These are phyloP conservation scores for Ips typographus DNA, from an alignment of 1,140 invertebrate genomes.

Conservation along the genomic window DNA sequence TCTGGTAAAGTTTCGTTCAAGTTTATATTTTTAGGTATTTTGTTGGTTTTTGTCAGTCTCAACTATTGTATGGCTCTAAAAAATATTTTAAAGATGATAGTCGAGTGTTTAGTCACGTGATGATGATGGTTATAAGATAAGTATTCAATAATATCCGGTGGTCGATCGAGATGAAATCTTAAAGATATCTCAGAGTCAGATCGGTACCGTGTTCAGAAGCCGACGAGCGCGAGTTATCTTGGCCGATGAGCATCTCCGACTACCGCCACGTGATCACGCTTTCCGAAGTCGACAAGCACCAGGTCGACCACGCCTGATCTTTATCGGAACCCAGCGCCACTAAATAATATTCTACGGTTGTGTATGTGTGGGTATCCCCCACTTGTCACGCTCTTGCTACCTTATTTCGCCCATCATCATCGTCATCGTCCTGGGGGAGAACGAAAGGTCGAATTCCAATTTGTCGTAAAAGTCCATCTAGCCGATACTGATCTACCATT, in stretches of 20 bases:
- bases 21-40: too few relatives aligned
- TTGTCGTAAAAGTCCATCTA: too few relatives aligned
- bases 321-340: conserved; percentile 24
- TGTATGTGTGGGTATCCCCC: conserved; percentile 19
- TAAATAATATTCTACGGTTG: conserved; percentile 26
- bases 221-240: conserved; percentile 25
- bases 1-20: too few relatives aligned
- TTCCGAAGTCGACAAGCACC: conserved; percentile 24
- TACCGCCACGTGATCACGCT: conserved; percentile 34
- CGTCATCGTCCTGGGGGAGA: background rate
- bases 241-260: conserved; percentile 27
- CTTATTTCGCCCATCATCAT: conserved; percentile 8
- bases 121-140: too few relatives aligned
- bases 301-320: conserved; percentile 27
- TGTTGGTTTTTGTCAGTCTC: too few relatives aligned
- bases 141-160: too few relatives aligned
- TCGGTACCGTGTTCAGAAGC: conserved; percentile 14
- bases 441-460: too few relatives aligned
- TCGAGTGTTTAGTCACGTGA: too few relatives aligned
- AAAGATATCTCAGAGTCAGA: background rate
- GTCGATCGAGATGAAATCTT: too few relatives aligned
- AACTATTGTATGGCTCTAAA: too few relatives aligned
- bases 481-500: too few relatives aligned
- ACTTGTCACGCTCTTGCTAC: conserved; percentile 20
- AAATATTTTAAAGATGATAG: too few relatives aligned